phyloP scores from a whole-genome alignment of 2,797 vertebrate genomes.

The Acanthopagrus latus region DNA sequence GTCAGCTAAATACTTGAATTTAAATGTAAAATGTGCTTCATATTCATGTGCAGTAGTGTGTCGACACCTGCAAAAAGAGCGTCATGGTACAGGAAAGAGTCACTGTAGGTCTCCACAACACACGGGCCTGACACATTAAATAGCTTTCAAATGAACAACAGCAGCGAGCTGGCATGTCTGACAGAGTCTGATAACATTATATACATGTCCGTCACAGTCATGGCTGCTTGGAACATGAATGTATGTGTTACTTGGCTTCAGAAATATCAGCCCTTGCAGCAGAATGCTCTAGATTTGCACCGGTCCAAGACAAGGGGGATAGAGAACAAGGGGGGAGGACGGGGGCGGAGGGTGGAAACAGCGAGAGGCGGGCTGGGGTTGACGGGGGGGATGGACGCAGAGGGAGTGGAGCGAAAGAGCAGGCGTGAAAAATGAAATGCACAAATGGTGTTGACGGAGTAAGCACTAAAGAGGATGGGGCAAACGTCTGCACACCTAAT shows the following conservation, averaged over 20 bases:
- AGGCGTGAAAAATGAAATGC: constrained; percentile 82
- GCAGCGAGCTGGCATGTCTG: constrained; percentile 77
- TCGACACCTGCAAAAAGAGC: constrained; percentile 72
- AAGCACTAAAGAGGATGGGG: constrained; percentile 64
- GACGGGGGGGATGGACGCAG: constrained; percentile 26
- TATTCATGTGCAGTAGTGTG: constrained; percentile 58
- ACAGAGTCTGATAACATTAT: constrained; percentile 82
- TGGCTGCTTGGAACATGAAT: constrained; percentile 76
- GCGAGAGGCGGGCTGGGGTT: constrained; percentile 31
- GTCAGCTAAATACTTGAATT: constrained; percentile 60
- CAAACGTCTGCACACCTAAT: constrained; percentile 67
- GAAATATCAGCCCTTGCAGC: constrained; percentile 66
- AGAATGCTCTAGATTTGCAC: constrained; percentile 69
- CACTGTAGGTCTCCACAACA: constrained; percentile 46
- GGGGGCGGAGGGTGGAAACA: background rate
- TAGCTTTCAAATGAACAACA: constrained; percentile 77
- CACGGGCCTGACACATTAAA: constrained; percentile 65
- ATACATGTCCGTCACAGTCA: constrained; percentile 82
- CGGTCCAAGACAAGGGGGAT: constrained; percentile 57
- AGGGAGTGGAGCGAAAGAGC: constrained; percentile 55
- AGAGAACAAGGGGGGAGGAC: constrained; percentile 35
- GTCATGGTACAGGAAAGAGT: constrained; percentile 48
- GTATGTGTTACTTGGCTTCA: constrained; percentile 73
- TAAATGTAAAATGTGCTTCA: constrained; percentile 57
- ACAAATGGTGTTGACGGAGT: constrained; percentile 78